Evolutionary conservation across 2,113 vertebrate species (phyloP).

Genomic region (Prunella himalayana): DNA sequence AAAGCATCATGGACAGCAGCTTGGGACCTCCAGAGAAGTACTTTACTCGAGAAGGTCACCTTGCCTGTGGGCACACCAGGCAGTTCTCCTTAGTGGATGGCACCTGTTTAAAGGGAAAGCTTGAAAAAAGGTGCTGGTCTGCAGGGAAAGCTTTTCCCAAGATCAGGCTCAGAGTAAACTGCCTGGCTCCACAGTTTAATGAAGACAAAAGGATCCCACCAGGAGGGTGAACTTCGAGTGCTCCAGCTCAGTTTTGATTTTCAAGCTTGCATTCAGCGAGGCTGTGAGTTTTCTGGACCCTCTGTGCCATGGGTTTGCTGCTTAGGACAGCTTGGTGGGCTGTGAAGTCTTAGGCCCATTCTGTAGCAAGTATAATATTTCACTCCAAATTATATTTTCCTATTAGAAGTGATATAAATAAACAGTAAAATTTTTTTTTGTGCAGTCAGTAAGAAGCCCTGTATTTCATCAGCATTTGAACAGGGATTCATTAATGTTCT

Average conservation of each 20-base stretch:
- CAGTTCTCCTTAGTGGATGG: neutral
- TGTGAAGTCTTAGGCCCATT: neutral
- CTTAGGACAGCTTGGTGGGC: neutral
- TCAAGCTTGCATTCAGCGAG: neutral
- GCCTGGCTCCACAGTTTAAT: neutral
- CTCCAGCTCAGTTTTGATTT: neutral
- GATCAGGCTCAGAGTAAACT: neutral
- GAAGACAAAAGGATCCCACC: neutral
- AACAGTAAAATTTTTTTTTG: neutral
- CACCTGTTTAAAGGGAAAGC: neutral
- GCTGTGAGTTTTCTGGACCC: neutral
- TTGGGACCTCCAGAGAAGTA: neutral
- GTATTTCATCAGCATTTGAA: neutral
- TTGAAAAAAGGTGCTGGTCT: neutral
- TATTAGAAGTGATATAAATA: constrained; percentile 18
- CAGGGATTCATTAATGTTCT: constrained; percentile 1
- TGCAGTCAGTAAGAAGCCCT: neutral
- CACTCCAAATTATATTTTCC: neutral
- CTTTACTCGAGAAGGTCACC: neutral
- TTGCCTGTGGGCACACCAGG: neutral
- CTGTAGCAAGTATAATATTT: constrained; percentile 5
- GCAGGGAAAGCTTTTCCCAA: neutral
- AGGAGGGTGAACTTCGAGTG: neutral
- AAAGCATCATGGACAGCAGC: neutral
- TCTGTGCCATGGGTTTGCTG: neutral